phyloP scores from a whole-genome alignment of 2,888 invertebrate genomes.

The Dyspetes luteomarginatus region DNA sequence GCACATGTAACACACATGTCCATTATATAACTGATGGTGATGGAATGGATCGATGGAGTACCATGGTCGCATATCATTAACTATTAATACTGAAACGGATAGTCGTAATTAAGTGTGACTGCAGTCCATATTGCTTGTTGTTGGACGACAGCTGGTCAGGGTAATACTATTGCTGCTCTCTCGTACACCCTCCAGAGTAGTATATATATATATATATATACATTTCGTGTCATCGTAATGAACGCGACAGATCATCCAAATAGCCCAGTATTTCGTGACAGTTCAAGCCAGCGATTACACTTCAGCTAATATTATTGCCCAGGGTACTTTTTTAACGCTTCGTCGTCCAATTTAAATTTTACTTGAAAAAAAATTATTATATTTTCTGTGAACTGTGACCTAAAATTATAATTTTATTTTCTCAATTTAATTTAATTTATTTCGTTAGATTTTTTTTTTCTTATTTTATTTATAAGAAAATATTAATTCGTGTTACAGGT shows the following conservation, averaged over 20 bases:
- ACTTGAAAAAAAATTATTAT: too few species aligned
- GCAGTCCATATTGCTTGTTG: conserved; percentile 15
- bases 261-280: not conserved
- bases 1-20: too few species aligned
- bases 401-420: too few species aligned
- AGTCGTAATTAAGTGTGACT: conserved; percentile 66
- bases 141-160: conserved; percentile 13
- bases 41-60: not conserved
- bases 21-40: conserved; percentile 15
- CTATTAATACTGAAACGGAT: conserved; percentile 72
- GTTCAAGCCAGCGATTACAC: too few species aligned
- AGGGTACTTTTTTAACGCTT: too few species aligned
- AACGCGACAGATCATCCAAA: not conserved
- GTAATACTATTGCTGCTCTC: conserved; percentile 4
- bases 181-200: not conserved
- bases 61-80: conserved; percentile 67
- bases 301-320: too few species aligned
- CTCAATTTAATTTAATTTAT: too few species aligned
- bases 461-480: not conserved
- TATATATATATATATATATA: too few species aligned
- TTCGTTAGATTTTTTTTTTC: not conserved
- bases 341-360: too few species aligned
- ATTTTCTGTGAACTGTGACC: too few species aligned
- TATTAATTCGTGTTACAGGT: conserved; percentile 85
- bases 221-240: conserved; percentile 2